Base-by-base conservation (phyloP, 2,888 invertebrate species). In the Amorpha juglandis region DNA sequence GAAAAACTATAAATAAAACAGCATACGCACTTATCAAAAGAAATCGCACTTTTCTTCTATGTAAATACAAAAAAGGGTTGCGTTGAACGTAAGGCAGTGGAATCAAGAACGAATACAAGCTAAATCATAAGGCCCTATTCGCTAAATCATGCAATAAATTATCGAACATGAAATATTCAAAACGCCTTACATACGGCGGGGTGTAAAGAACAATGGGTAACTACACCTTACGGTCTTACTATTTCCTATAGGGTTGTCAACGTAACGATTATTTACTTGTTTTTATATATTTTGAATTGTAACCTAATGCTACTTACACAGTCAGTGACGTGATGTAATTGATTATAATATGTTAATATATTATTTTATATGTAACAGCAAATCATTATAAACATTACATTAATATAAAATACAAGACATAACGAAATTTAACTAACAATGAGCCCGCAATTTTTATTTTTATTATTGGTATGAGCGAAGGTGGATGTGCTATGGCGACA, bases 61-160 rank as follows among this genome's bases (percentile, higher is more conserved):
- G 79, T 73, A 81, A 83, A 81, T 82, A 78, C 77, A 80, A 81
- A 80, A 82, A 84, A 79, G 80, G 77, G 76, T 76, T 77, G 70
- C 74, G 67, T 73, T 69, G 67, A 69, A 72, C 70, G 74, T 74
- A 81, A 82, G 80, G 76, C 74, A 74, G 70, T 38, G 72, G 70
- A 77, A 75, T 70, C 68, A 71, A 70, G 74, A 72, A 74, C 69
- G 72, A 65, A 68, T 75, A 73, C 55, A 64, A 73, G 74, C 70
- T 79, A 80, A 81, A 82, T 80, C 82, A 78, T 81, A 79, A 73
- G 81, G 81, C 78, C 81, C 81, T 76, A 75, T 78, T 76, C 80
- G 87, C 83, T 90, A 90, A 91, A 90, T 91, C 89, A 89, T 84
- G 87, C 86, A 86, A 90, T 91, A 91, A 90, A 90, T 91, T 91